These are phyloP conservation scores for Halichoerus grypus DNA, from an alignment of 2,113 vertebrate genomes.

Conservation along the genomic window DNA sequence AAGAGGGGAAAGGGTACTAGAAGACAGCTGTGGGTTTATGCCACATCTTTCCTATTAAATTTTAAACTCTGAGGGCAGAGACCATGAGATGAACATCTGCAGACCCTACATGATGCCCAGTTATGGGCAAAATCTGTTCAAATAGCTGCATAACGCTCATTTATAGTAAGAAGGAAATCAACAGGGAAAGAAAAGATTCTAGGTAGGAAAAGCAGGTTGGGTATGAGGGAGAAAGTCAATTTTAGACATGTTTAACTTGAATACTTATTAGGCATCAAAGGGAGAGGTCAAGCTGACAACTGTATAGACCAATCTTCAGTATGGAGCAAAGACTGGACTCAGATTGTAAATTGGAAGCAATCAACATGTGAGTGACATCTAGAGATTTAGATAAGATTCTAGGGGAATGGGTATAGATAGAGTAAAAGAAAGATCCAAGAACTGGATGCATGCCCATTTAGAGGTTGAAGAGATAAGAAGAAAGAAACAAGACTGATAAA, in stretches of 20 bases:
- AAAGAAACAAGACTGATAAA: not conserved
- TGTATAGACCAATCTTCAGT: not conserved
- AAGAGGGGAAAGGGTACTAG: not conserved
- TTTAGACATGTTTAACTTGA: not conserved
- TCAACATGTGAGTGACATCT: not conserved
- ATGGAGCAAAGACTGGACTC: not conserved
- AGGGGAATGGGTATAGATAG: not conserved
- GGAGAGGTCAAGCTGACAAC: not conserved
- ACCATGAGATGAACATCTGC: not conserved
- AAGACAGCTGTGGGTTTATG: not conserved
- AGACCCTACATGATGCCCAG: rapidly evolving
- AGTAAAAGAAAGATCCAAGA: not conserved
- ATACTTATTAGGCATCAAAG: not conserved
- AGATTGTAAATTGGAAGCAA: not conserved
- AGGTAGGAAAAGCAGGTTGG: not conserved
- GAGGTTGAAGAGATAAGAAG: not conserved
- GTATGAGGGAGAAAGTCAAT: not conserved
- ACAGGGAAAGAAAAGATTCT: not conserved
- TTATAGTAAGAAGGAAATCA: not conserved
- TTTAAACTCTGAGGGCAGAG: slow-evolving; percentile 6
- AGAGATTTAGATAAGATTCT: not conserved
- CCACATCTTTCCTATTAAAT: not conserved
- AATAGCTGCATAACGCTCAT: not conserved
- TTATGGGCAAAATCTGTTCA: not conserved
- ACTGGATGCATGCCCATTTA: not conserved